Conservation (phyloP, 92 coral and sea anemone species). For the Anthopleura xanthogrammica region DNA sequence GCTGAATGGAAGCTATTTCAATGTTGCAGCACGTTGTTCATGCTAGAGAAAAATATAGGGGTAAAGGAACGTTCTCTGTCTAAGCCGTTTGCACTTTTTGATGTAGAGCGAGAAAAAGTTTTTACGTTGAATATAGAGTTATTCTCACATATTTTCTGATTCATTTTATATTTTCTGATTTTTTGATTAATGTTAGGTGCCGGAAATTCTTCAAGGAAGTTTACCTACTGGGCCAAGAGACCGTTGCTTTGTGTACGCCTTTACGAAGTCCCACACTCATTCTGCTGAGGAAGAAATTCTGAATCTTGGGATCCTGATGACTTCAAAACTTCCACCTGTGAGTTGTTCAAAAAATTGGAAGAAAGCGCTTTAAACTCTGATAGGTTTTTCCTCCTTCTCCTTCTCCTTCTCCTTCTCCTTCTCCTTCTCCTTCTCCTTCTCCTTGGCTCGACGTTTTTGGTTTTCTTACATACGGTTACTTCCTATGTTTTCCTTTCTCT, state of each 20-base stretch:
- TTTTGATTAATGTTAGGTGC: slow-evolving; percentile 39
- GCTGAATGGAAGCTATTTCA: not conserved
- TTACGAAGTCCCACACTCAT: slow-evolving; percentile 32
- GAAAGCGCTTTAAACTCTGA: no score
- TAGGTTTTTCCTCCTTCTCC: not conserved
- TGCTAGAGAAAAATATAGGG: not conserved
- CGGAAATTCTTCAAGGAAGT: slow-evolving; percentile 49
- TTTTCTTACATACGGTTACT: no score
- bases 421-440: not conserved
- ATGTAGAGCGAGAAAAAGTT: no score
- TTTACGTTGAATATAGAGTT: no score
- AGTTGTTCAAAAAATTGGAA: no score
- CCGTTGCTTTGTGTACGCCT: slow-evolving; percentile 55
- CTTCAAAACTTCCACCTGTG: slow-evolving; percentile 15
- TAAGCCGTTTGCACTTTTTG: no score
- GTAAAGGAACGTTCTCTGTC: no score
- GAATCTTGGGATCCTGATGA: slow-evolving; percentile 32
- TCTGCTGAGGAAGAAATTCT: slow-evolving; percentile 1
- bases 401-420: no score
- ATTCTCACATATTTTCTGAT: no score
- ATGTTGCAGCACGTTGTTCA: not conserved
- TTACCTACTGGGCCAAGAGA: slow-evolving; percentile 33
- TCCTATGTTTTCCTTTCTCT: not conserved
- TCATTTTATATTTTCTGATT: no score
- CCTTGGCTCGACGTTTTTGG: not conserved